Base-by-base conservation (phyloP, 1,140 invertebrate genomes). In the Spodoptera frugiperda region DNA sequence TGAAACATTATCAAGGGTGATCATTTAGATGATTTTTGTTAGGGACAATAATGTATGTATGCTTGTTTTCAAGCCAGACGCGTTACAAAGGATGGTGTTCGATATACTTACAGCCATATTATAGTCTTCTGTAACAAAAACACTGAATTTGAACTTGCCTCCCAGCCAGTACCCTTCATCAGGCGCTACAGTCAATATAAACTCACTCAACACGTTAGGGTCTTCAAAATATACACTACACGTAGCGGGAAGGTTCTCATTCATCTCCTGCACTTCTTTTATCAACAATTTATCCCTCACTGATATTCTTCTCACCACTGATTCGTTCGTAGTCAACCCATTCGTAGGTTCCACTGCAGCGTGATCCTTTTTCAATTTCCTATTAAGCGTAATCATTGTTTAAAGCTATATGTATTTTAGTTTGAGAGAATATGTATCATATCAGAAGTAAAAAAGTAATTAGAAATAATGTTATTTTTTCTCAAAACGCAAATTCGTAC, bases 241-340 rank as follows among this genome's bases (percentile, higher is more conserved):
- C 4, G 97, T 97, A 55, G 93, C 90, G 14, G 98, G 98, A 73
- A 99, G 94, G 80, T 96, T 97, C 87, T 97, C 96, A 84, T 98
- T 96, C 96, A 99, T 97, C 94, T 99, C 98, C 94, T 98, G 97
- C 12, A 99, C 97, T 94, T 98, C 98, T 95, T 98, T 97, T 4
- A 98, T 95, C 54, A 98, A 93, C 30, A 98, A 94, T 91, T 97
- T 97, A 90, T 98, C 98, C 83, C 98, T 95, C 59, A 98, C 95
- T 14, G 97, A 98, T 78, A 97, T 96, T 82, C 98, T 94, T 92
- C 95, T 96, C 57, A 48, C 44, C 14, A 90, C 89, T 80, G 88
- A 75, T 72, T 92, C 91, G 33, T 78, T 78, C 51, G 71, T 78
- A 57, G 73, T 83, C 67, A 92, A 81, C 46, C 92, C 91, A 80